Evolutionary conservation across 35 echinoderm and acorn worm genomes (phyloP).

Genomic region (Apostichopus japonicus): DNA sequence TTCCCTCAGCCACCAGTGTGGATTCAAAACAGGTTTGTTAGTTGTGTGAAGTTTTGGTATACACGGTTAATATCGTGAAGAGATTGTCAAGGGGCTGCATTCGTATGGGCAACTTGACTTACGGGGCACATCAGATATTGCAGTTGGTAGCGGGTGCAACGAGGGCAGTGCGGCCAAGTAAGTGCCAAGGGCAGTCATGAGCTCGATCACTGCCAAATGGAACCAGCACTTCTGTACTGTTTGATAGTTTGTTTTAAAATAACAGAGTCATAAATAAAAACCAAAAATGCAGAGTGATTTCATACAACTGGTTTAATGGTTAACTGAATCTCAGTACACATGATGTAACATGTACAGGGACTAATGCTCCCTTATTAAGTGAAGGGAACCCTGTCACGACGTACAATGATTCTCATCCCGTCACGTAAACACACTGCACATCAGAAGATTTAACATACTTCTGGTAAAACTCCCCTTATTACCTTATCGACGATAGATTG

Average conservation of each 20-base stretch:
- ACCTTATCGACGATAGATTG: background rate
- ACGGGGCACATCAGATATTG: too few relatives aligned
- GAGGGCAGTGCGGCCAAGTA: too few relatives aligned
- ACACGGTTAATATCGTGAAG: too few relatives aligned
- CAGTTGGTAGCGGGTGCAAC: too few relatives aligned
- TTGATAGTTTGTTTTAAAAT: background rate
- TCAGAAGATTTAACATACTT: background rate
- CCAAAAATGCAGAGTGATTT: background rate
- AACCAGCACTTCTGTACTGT: too few relatives aligned
- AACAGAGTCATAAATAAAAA: background rate
- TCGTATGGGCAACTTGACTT: too few relatives aligned
- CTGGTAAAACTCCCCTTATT: background rate
- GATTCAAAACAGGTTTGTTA: too few relatives aligned
- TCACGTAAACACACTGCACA: background rate
- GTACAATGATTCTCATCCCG: background rate
- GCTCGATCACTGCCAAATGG: too few relatives aligned
- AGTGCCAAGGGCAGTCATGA: too few relatives aligned
- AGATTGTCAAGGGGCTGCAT: too few relatives aligned
- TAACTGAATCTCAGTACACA: constrained; percentile 47
- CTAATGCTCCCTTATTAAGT: background rate
- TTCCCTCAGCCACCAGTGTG: too few relatives aligned
- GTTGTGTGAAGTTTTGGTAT: too few relatives aligned
- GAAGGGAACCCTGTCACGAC: background rate
- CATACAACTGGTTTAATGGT: constrained; percentile 50
- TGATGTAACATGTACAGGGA: constrained; percentile 18